phyloP scores from a whole-genome alignment of 2,888 invertebrate species.

The Eupelmus urozonus region DNA sequence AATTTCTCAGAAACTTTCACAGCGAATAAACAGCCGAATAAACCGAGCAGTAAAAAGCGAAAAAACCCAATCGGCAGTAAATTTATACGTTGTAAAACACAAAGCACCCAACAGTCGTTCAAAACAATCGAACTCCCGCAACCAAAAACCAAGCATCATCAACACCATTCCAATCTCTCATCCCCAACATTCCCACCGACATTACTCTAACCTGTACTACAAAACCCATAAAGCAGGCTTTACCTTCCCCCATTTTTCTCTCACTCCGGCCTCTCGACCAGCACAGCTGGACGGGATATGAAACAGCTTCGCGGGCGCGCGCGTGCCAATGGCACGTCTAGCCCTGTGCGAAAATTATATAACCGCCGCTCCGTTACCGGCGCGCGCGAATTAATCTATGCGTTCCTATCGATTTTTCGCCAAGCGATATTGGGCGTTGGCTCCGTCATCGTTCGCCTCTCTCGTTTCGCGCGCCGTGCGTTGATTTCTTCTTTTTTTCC shows the following conservation, averaged over 20 bases:
- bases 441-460: neutral
- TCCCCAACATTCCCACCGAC: neutral
- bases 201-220: neutral
- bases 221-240: neutral
- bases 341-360: slow-evolving; percentile 46
- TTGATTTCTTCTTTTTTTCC: neutral
- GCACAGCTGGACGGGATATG: neutral
- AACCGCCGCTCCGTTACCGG: neutral
- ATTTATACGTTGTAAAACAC: no score
- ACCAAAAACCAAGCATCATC: neutral
- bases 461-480: no score
- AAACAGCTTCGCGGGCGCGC: neutral
- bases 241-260: neutral
- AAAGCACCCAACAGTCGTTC: no score
- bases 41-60: no score
- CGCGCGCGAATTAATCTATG: slow-evolving; percentile 48
- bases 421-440: slow-evolving; percentile 10
- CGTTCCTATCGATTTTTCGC: slow-evolving; percentile 40
- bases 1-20: neutral
- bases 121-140: no score
- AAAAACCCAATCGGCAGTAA: no score
- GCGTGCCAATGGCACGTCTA: slow-evolving; percentile 24
- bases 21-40: neutral
- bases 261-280: neutral
- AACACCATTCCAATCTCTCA: neutral